These are phyloP conservation scores for Macquaria ambigua DNA, from an alignment of 2,113 vertebrate species.

Conservation along the genomic window DNA sequence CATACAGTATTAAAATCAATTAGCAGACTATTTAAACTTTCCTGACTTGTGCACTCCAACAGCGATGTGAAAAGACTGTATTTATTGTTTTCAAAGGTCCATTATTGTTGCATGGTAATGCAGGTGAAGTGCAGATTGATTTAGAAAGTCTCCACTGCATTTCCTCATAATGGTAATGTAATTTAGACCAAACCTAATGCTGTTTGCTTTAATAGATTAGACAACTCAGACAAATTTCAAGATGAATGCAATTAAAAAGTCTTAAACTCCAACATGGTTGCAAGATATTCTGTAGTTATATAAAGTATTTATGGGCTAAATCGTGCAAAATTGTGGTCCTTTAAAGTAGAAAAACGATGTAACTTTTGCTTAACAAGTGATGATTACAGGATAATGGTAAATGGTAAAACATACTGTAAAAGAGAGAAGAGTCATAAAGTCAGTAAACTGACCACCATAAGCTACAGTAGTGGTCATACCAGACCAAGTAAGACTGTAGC, in stretches of 20 bases:
- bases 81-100: constrained; percentile 31
- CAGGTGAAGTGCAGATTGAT: constrained; percentile 26
- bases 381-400: background rate
- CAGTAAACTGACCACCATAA: background rate
- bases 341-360: background rate
- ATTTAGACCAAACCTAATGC: background rate
- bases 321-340: background rate
- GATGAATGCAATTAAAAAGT: background rate
- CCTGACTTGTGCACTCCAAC: background rate
- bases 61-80: background rate
- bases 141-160: background rate
- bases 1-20: constrained; percentile 28
- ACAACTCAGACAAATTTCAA: background rate
- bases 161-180: constrained; percentile 15
- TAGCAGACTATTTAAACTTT: constrained; percentile 3
- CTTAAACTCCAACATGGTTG: background rate
- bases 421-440: background rate
- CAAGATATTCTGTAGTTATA: background rate
- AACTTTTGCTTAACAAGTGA: background rate
- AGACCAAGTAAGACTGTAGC: background rate
- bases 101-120: constrained; percentile 38
- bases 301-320: background rate
- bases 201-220: constrained; percentile 10
- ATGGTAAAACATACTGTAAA: background rate
- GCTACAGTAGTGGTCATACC: background rate